Conservation (phyloP, 2,888 invertebrate genomes). For the Plusia festucae region DNA sequence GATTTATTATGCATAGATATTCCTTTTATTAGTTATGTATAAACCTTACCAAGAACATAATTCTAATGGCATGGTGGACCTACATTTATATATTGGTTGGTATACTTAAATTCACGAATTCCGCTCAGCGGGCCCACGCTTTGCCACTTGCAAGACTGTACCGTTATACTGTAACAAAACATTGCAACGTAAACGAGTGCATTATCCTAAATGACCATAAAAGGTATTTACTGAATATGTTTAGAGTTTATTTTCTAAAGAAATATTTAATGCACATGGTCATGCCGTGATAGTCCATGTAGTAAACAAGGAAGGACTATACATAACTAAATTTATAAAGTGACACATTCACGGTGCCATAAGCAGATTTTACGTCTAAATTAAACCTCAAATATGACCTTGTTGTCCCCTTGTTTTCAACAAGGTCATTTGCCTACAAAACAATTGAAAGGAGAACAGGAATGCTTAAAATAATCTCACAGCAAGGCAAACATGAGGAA, state of each 20-base stretch:
- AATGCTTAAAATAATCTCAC: constrained; percentile 19
- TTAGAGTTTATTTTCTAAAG: constrained; percentile 62
- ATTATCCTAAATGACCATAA: constrained; percentile 76
- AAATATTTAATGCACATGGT: constrained; percentile 41
- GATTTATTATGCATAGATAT: constrained; percentile 43
- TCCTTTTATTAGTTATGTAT: constrained; percentile 34
- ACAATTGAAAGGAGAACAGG: constrained; percentile 25
- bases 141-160: constrained; percentile 56
- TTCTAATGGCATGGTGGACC: constrained; percentile 30
- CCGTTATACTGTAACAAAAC: constrained; percentile 70
- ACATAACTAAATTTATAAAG: constrained; percentile 11
- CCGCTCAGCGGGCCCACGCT: constrained; percentile 59
- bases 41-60: constrained; percentile 31
- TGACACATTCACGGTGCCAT: constrained; percentile 7
- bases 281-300: constrained; percentile 30
- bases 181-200: constrained; percentile 72
- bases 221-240: constrained; percentile 63
- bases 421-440: no score
- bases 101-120: constrained; percentile 65
- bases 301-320: background rate
- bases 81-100: constrained; percentile 45
- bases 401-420: background rate
- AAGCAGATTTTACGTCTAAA: background rate
- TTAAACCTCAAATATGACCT: constrained; percentile 13
- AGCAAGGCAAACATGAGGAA: constrained; percentile 28